Evolutionary conservation across 2,797 vertebrate species (phyloP), one percentile per base, ranked within the genome.

Genomic region (Macrochelys suwanniensis): DNA sequence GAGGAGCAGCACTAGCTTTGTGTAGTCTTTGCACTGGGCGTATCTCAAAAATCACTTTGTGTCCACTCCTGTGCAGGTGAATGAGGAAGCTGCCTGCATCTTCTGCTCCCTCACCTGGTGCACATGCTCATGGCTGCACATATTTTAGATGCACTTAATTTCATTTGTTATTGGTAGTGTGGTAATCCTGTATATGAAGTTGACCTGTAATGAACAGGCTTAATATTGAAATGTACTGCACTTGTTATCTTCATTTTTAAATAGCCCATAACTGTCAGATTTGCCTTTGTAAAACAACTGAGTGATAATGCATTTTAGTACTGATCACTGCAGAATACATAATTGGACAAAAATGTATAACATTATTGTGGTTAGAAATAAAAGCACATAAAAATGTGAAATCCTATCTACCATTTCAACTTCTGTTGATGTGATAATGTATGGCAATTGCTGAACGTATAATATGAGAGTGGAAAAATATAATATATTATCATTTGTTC

Each of bases 381-480:
- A 23, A 68, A 82, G 16, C 25, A 74, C 42, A 76, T 12, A 84
- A 80, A 92, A 87, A 90, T 59, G 11, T 7, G 80, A 78, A 51
- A 93, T 80, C 45, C 71, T 7, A 85, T 68, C 16, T 82, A 37
- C 79, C 88, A 6, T 0, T 74, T 93, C 59, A 89, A 2, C 11
- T 85, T 82, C 3, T 88, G 15, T 5, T 59, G 28, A 54, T 93
- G 77, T 1, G 61, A 77, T 83, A 82, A 37, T 21, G 84, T 23
- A 21, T 28, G 85, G n/a, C 47, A 92, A 85, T 77, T 71, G 47
- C 10, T 47, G n/a, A 21, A 61, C 4, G 56, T 28, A 31, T 6
- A 82, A 71, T 65, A 76, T 26, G 90, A 90, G 88, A 89, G 45
- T 33, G 59, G 76, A 93, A 93, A 83, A 94, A 95, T 86, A 57